Conservation (phyloP, 2,797 vertebrate genomes). For the Morus bassanus region DNA sequence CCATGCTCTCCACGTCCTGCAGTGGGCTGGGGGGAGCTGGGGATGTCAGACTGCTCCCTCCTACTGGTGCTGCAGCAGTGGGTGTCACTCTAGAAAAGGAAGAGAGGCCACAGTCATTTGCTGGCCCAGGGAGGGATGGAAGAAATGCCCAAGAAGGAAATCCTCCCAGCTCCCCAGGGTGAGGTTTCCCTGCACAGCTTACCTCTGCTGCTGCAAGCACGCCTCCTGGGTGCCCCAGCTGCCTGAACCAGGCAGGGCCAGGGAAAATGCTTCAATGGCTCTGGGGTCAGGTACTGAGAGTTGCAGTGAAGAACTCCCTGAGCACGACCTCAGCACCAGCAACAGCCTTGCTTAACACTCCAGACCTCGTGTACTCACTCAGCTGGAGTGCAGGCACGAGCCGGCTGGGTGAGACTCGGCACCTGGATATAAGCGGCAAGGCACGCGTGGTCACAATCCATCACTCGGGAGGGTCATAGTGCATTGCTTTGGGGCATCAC, state of each 20-base stretch:
- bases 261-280: not conserved
- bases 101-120: not conserved
- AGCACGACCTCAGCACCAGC: not conserved
- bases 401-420: accelerated
- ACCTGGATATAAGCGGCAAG: too few species aligned
- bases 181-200: not conserved
- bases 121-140: not conserved
- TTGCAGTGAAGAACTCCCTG: not conserved
- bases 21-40: not conserved
- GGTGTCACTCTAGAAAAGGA: not conserved
- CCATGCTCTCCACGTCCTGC: not conserved
- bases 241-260: not conserved
- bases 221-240: not conserved
- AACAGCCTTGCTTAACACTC: not conserved
- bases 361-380: accelerated
- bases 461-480: accelerated
- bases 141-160: not conserved
- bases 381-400: not conserved
- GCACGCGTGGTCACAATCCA: not conserved
- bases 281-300: not conserved
- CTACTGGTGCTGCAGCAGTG: not conserved
- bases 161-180: not conserved
- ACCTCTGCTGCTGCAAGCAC: not conserved
- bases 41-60: not conserved
- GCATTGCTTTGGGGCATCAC: not conserved